Evolutionary conservation across 2,888 invertebrate species (phyloP), one percentile per base, ranked within the genome.

Genomic region (Thecophora atra): DNA sequence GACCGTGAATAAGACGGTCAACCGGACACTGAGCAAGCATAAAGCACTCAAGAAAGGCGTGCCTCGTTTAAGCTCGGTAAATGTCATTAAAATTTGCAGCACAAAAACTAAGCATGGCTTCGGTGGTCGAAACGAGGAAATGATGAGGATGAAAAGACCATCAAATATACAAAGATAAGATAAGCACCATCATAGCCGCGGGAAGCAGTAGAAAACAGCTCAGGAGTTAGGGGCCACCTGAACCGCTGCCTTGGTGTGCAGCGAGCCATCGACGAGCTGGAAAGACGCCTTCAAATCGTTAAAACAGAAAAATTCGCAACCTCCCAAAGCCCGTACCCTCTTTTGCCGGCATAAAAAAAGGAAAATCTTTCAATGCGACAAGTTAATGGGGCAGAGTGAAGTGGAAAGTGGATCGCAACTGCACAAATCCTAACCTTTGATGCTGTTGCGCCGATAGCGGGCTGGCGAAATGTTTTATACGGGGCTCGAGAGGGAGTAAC

Each of bases 81-180:
- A 58, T 58, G 58, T 58, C 58, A 58, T 58, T 58, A 58, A 58
- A 58, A 58, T 58, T 58, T 58, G 2, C 19, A 58, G 58, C 58
- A n/a, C 58, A 24, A 58, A 21, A 58, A 58, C 26, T 24, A 58
- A 24, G 58, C 58, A 58, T 24, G 13, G 2, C 7, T 37, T 37
- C 37, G 24, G 24, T 24, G 24, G 3, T 8, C 13, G 24, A 3
- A 15, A 24, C 11, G 24, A 24, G 58, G 11, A 13, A 24, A 58
- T 28, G 24, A 58, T 26, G 58, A 13, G 24, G 26, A 58, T 24
- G 28, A 58, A 58, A 15, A 24, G 28, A 6, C 24, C 24, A 15
- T 37, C 37, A 37, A 52, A 52, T 19, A 52, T 52, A 52, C 52
- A 19, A 15, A 19, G 19, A 52, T 19, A 52, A 1, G 52, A 13